phyloP scores from a whole-genome alignment of 2,888 invertebrate genomes.

The Spodoptera littoralis region DNA sequence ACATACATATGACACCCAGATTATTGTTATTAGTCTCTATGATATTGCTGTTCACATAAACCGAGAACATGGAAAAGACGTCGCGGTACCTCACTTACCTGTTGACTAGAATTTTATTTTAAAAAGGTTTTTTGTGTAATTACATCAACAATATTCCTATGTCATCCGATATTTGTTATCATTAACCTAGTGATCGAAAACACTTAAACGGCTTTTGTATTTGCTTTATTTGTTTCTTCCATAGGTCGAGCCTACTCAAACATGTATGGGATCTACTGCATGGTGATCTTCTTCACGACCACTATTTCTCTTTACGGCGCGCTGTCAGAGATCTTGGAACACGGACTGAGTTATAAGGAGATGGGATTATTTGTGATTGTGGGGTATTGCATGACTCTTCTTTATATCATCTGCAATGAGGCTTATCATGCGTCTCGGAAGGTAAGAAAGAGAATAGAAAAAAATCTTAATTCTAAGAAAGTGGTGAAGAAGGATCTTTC shows the following conservation, averaged over 20 bases:
- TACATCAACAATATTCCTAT: no score
- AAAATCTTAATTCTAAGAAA: no score
- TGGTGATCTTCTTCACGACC: constrained; percentile 92
- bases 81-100: no score
- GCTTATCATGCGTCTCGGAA: constrained; percentile 91
- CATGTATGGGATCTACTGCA: constrained; percentile 93
- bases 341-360: constrained; percentile 92
- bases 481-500: no score
- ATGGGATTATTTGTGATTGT: constrained; percentile 92
- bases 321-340: constrained; percentile 92
- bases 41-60: no score
- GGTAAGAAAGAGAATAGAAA: constrained; percentile 72
- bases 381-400: constrained; percentile 91
- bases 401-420: constrained; percentile 93
- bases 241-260: constrained; percentile 92
- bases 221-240: constrained; percentile 7
- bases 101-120: no score
- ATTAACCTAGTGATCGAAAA: background rate
- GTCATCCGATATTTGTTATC: no score
- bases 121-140: no score
- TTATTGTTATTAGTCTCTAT: no score
- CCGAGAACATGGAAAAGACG: no score
- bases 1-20: no score
- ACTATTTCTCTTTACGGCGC: constrained; percentile 92
- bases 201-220: background rate